phyloP scores from a whole-genome alignment of 1,140 invertebrate species.

The Bombus superbus region DNA sequence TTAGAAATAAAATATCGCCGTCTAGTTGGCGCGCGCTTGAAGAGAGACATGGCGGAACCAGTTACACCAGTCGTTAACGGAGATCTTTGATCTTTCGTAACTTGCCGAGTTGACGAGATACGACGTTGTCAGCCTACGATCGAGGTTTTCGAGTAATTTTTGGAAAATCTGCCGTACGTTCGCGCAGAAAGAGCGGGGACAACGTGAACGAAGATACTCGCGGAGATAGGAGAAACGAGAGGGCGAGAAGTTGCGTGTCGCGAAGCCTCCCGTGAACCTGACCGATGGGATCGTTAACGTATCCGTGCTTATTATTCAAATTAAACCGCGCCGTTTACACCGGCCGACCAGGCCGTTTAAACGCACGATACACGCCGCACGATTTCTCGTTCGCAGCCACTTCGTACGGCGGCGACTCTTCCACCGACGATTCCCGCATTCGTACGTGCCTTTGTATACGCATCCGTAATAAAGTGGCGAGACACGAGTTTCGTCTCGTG shows the following conservation, averaged over 20 bases:
- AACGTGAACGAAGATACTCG: neutral
- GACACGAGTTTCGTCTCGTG: neutral
- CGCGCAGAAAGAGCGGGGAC: neutral
- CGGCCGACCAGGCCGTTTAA: constrained; percentile 1
- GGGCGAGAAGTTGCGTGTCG: neutral
- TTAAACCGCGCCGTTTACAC: constrained; percentile 25
- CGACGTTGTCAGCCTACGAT: no score
- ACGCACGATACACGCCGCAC: neutral
- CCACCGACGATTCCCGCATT: neutral
- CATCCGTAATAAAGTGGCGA: neutral
- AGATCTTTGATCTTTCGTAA: no score
- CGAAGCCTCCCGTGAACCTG: neutral
- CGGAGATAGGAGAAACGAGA: neutral
- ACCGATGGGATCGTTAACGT: constrained; percentile 17
- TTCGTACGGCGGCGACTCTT: neutral
- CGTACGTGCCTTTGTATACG: neutral
- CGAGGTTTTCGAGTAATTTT: no score
- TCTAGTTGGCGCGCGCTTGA: no score
- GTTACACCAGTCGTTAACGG: no score
- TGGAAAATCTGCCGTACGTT: no score
- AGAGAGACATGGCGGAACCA: neutral
- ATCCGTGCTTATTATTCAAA: constrained; percentile 33
- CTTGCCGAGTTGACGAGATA: rapidly evolving
- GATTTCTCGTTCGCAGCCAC: neutral
- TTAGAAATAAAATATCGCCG: neutral